Base-by-base conservation (phyloP, 64 coral and sea anemone species). In the Acropora yongei region DNA sequence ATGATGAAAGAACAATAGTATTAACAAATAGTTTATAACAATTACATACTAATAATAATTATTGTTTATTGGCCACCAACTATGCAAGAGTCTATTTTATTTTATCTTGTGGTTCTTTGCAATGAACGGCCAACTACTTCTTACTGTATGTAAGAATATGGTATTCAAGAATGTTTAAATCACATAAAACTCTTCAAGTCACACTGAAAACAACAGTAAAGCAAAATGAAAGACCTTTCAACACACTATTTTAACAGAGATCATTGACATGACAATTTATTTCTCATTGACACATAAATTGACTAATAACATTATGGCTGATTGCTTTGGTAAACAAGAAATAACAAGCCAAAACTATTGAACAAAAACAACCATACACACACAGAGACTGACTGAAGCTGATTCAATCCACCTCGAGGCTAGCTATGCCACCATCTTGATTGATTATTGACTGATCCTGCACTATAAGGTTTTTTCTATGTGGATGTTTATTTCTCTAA, bases 401-500 rank as follows among this genome's bases (percentile, higher is more conserved):
- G 51, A 17, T 47, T 72, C 16, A 48, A 4, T 13, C 9, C 41
- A 67, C 12, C 11, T 17, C 2, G 16, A 78, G 75, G 44, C 7
- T 8, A 61, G 44, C 65, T 65, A 85, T 47, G 44, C 47, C 44
- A 8, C 1, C 5, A 46, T 68, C 44, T 6, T 7, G 18, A 13
- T 42, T 63, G 4, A 40, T 63, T 3, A 71, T 16, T 3, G 2
- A 47, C 58, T 48, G 8, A 12, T 4, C 42, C 18, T 53, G n/a
- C 43, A 68, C 82, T 85, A 71, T 71, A 46, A 44, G 66, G 39
- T 71, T 85, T 46, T 85, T 44, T 85, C 45, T 71, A 85, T 65
- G 65, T 44, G 47, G 44, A 85, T 49, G 16, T 71, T 68, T n/a
- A 48, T 69, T 30, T 48, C 18, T 85, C 41, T 85, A 85, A 30